These are phyloP conservation scores for Sandelia bainsii DNA, from an alignment of 2,797 vertebrate species.

Conservation along the genomic window DNA sequence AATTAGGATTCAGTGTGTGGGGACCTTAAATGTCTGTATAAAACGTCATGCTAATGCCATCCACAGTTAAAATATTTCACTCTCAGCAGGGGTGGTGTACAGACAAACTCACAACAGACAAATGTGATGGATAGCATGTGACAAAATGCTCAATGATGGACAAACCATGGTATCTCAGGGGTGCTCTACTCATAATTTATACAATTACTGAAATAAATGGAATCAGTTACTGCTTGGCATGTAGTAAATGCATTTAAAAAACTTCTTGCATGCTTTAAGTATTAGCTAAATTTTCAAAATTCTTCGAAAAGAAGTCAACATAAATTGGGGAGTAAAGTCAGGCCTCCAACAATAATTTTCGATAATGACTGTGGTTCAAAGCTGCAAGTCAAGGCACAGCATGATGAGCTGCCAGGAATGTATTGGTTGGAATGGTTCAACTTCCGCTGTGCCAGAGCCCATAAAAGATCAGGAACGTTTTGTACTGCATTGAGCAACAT, in stretches of 20 bases:
- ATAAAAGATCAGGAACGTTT: not conserved
- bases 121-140: too few species aligned
- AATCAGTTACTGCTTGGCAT: not conserved
- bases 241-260: not conserved
- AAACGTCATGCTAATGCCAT: not conserved
- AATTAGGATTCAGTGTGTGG: not conserved
- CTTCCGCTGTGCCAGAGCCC: constrained; percentile 2
- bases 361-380: not conserved
- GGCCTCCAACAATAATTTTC: constrained; percentile 1
- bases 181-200: not conserved
- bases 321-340: not conserved
- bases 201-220: not conserved
- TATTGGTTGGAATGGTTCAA: constrained; percentile 1
- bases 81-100: not conserved
- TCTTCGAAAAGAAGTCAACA: constrained; percentile 27
- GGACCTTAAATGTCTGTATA: not conserved
- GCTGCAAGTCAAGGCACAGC: constrained; percentile 44
- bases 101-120: not conserved
- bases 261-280: not conserved
- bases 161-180: too few species aligned
- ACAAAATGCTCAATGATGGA: too few species aligned
- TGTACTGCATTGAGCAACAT: constrained; percentile 25
- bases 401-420: constrained; percentile 42
- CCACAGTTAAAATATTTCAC: not conserved
- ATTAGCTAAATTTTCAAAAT: not conserved